Evolutionary conservation across 2,888 invertebrate genomes (phyloP), one percentile per base, ranked within the genome.

Genomic region (Deilephila porcellus): DNA sequence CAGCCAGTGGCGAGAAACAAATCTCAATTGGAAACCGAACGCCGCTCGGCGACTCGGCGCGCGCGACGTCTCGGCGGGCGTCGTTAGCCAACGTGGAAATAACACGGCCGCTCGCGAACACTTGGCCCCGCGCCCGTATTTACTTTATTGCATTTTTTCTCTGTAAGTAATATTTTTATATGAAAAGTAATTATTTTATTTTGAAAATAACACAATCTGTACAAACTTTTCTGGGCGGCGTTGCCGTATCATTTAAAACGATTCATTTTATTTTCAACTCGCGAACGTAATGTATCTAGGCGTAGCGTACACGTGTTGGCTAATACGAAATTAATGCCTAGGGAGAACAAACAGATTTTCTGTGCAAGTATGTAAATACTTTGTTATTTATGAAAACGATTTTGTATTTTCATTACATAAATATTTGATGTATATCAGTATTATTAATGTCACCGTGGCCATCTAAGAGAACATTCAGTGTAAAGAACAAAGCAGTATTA

Each of bases 61-160:
- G 25, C 25, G 37, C 52, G 67, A 25, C 25, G 11, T 25, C 17
- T 67, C 52, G 67, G 17, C 67, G 67, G 45, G 45, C 67, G 67
- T 67, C 67, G 67, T 52, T 52, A 67, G 67, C 67, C 67, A 67
- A 67, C 52, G 67, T 67, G 52, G 67, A 52, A 67, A 67, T 67
- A 67, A 29, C 52, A 45, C 67, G 52, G 45, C 67, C 4, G 8
- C 67, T 84, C 85, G 85, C 85, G 85, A 80, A 87, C 81, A 86
- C 79, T 91, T 93, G 93, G 93, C 93, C 79, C 73, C 71, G 78
- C 80, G 91, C 93, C 93, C 90, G 79, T 83, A 77, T 85, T 84
- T 85, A 87, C 86, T 86, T 89, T 86, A 86, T 84, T 87, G 86
- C 88, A 87, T 90, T 90, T 90, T 88, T 88, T 85, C 83, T 81